Base-by-base conservation (phyloP, 2,888 invertebrate genomes). In the Rotaria macrura region DNA sequence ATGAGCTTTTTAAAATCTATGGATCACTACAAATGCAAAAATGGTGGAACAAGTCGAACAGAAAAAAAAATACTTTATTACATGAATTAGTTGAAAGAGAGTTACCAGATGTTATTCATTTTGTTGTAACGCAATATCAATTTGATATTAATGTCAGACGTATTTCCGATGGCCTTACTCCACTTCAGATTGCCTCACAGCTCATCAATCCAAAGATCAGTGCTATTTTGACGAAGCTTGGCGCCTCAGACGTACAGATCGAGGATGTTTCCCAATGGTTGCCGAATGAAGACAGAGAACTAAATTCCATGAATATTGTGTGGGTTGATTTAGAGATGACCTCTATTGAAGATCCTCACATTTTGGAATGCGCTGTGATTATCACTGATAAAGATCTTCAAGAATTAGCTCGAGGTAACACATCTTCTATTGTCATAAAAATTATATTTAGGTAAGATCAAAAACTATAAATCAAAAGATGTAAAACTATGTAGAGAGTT, bases 351-450 rank as follows among this genome's bases (percentile, higher is more conserved):
- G 93, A 91, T 85, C 94, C 95, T 89, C 93, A 94, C 87, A 95
- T 98, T 85, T 90, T 98, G 89, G 97, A 98, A 92, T 93, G 96
- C 85, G 95, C 96, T 0, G 95, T 95, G 89, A 89, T 97, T 49
- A 93, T 98, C 85, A 97, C 97, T 0, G 84, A 85, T 25, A 84
- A 52, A 43, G 40, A 85, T 84, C 52, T 85, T n/a, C 47, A 72
- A 1, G 43, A n/a, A 25, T 84, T 85, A 20, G 84, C 0, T 5
- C 1, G 2, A 65, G 20, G 65, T 65, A 65, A 65, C 2, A 4
- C 6, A 7, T 34, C 14, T 38, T 29, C 34, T 38, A 34, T 38
- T 38, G 14, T 5, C 4, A 12, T 20, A 20, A 20, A 1, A 14
- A 7, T 6, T 7, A 23, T 54, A 1, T 25, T 54, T 1, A 6